Evolutionary conservation across 2,888 invertebrate genomes (phyloP), one percentile per base, ranked within the genome.

Genomic region (Invenusta paracnida): DNA sequence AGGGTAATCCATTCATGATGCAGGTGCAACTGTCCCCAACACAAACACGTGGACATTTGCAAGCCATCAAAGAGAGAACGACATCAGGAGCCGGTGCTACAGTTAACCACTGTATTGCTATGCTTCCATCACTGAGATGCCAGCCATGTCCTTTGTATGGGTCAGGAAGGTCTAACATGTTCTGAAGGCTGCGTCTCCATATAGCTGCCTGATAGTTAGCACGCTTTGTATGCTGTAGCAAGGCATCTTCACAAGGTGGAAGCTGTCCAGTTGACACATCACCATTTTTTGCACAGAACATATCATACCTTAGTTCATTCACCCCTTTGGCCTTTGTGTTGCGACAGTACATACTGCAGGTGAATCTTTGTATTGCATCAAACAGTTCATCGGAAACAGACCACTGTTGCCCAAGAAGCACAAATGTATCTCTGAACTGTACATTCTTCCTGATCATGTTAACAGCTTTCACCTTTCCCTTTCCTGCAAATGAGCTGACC

Each of bases 261-360:
- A 66, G 66, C 66, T 66, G 66, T n/a, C 66, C 66, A 66, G 66
- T 17, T 66, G 66, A 66, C n/a, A 66, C 66, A 66, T 66, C 66
- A 66, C 79, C 79, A 2, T 79, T 79, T n/a, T 79, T 79, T 79
- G 79, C 23, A 79, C 79, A 79, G 79, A 79, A 79, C 79, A 79
- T 79, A n/a, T 79, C 11, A 27, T 79, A 79, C 5, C 79, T 2
- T 2, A 79, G 29, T n/a, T 2, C 79, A 79, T 79, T 79, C 5
- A 79, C 79, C 2, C 28, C 28, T 2, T 11, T n/a, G 23, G n/a
- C n/a, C 28, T 79, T 79, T 5, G 79, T n/a, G 79, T 27, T 79
- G 11, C n/a, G 5, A n/a, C 11, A 2, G 29, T 79, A 79, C 79
- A 79, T 2, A 2, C n/a, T 2, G n/a, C 79, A 79, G 11, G 79